Conservation (phyloP, 2,113 vertebrate species). For the Zosterops japonicus region DNA sequence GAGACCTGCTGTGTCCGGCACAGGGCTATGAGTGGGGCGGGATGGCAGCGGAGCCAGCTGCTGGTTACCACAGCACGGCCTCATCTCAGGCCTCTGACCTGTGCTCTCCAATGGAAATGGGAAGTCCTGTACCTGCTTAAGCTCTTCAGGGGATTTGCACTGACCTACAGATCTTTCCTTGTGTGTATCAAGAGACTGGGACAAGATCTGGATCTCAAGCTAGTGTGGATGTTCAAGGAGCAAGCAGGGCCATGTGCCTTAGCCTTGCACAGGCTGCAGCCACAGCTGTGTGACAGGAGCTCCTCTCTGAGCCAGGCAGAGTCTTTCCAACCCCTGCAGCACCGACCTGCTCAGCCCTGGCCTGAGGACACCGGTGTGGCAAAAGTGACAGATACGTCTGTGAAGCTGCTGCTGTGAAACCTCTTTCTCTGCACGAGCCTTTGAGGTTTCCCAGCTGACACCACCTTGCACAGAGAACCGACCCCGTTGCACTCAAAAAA, state of each 20-base stretch:
- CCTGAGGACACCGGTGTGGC: not conserved
- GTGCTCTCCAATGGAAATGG: not conserved
- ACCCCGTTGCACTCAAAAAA: rapidly evolving
- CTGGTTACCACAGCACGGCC: not conserved
- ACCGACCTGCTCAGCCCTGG: not conserved
- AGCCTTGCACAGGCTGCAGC: not conserved
- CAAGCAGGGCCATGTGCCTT: not conserved
- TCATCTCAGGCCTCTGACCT: not conserved
- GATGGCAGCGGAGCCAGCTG: not conserved
- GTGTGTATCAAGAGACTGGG: not conserved
- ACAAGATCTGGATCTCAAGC: not conserved
- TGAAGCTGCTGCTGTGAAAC: not conserved
- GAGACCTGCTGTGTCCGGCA: not conserved
- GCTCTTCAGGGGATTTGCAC: not conserved
- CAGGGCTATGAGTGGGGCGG: not conserved
- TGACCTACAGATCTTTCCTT: not conserved
- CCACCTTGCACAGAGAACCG: rapidly evolving
- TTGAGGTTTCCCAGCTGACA: not conserved
- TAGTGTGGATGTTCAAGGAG: not conserved
- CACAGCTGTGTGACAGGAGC: not conserved
- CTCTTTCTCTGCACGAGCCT: not conserved
- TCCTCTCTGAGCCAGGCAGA: not conserved
- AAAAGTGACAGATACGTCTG: not conserved
- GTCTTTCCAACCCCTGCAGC: not conserved
- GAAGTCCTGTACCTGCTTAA: not conserved